These are phyloP conservation scores for Calosoma granatense DNA, from an alignment of 1,140 invertebrate genomes.

Conservation along the genomic window DNA sequence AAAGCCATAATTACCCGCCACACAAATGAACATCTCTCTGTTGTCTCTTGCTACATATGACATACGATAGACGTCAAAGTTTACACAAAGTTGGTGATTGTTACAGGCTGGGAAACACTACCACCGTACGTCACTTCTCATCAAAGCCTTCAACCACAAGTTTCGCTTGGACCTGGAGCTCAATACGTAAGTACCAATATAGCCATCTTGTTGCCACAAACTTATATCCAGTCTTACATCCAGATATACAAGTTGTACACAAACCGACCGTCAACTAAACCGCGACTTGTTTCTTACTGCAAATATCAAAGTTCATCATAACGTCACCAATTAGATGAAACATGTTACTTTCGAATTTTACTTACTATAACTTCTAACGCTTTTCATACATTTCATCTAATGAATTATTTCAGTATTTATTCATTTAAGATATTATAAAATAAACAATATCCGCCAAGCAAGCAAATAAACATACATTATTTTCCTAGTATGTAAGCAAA, in stretches of 20 bases:
- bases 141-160: slow-evolving; percentile 93
- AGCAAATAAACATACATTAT: too few species aligned
- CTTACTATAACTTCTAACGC: background rate
- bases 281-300: background rate
- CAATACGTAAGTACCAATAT: slow-evolving; percentile 72
- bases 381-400: too few species aligned
- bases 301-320: background rate
- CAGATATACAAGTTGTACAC: background rate
- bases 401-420: too few species aligned
- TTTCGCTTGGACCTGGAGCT: slow-evolving; percentile 90
- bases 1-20: too few species aligned
- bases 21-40: too few species aligned
- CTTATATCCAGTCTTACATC: background rate
- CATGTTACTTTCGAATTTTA: background rate
- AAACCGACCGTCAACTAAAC: background rate
- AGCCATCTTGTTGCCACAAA: background rate
- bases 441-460: too few species aligned
- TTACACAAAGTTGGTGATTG: too few species aligned
- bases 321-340: background rate
- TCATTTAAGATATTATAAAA: too few species aligned
- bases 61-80: too few species aligned
- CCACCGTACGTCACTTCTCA: slow-evolving; percentile 85
- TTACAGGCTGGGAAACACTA: slow-evolving; percentile 85
- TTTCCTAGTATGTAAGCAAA: too few species aligned
- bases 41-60: too few species aligned